These are phyloP conservation scores for Festucalex cinctus DNA, from an alignment of 2,113 vertebrate genomes.

Conservation along the genomic window DNA sequence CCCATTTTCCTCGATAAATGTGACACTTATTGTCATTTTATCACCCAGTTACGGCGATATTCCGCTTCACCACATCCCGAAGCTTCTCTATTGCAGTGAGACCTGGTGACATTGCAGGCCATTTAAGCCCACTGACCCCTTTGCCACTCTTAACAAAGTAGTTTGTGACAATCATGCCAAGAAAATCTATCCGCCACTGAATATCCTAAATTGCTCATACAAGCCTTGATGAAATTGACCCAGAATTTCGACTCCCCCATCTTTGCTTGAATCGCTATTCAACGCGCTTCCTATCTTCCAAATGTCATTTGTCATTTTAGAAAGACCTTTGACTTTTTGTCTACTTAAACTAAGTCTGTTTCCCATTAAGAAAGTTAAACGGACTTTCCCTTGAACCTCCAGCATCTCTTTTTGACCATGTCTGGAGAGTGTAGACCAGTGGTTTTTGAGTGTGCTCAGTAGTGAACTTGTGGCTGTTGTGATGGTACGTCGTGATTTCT, in stretches of 20 bases:
- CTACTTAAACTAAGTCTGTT: background rate
- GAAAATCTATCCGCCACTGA: background rate
- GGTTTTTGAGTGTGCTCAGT: background rate
- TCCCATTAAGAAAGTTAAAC: background rate
- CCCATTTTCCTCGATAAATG: background rate
- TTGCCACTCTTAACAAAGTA: background rate
- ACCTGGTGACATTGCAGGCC: background rate
- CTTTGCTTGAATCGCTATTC: background rate
- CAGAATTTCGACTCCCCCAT: background rate
- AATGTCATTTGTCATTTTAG: background rate
- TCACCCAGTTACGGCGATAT: background rate
- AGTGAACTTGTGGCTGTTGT: no score
- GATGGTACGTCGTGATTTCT: no score
- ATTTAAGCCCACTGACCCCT: background rate
- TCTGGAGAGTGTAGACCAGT: background rate
- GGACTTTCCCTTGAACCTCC: background rate
- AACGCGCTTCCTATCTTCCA: background rate
- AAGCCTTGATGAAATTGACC: background rate
- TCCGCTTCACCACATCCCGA: background rate
- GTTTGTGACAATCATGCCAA: background rate
- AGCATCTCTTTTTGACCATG: background rate
- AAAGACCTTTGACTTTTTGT: background rate
- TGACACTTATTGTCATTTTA: background rate
- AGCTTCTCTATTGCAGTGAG: background rate
- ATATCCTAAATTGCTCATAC: background rate